Conservation (phyloP, 2,888 invertebrate genomes). For the Spodoptera exigua region DNA sequence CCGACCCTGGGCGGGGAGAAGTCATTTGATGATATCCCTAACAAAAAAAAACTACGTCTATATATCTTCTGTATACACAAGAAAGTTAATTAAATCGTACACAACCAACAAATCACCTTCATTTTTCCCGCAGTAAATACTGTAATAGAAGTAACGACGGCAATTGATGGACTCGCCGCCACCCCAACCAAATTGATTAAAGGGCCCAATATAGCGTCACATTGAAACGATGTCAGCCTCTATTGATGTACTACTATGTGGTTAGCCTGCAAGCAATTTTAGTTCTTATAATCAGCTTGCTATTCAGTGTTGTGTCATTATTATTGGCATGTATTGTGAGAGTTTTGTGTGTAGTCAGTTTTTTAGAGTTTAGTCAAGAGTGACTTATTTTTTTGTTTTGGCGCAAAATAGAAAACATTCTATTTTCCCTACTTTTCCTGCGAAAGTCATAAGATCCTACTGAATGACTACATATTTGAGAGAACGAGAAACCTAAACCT, state of each 20-base stretch:
- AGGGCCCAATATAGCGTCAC: conserved; percentile 19
- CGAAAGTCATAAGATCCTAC: too few species aligned
- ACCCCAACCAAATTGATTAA: conserved; percentile 42
- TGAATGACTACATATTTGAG: too few species aligned
- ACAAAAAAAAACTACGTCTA: too few species aligned
- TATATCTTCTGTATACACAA: conserved; percentile 6
- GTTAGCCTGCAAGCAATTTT: conserved; percentile 26
- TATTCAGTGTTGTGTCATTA: conserved; percentile 19
- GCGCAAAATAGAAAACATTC: too few species aligned
- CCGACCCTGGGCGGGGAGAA: too few species aligned
- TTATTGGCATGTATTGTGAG: not conserved
- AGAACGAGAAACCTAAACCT: too few species aligned
- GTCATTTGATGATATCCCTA: too few species aligned
- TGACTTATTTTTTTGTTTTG: too few species aligned
- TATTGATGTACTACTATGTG: conserved; percentile 40
- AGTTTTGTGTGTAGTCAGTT: not conserved
- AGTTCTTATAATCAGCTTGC: conserved; percentile 18
- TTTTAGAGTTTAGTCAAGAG: not conserved
- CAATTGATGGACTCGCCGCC: conserved; percentile 34
- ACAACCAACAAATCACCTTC: conserved; percentile 16
- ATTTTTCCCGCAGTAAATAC: conserved; percentile 22
- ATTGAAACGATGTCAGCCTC: conserved; percentile 21
- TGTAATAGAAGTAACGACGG: conserved; percentile 17
- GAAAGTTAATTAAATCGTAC: conserved; percentile 15
- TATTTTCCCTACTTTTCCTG: too few species aligned